These are phyloP conservation scores for Dyspetes luteomarginatus DNA, from an alignment of 2,888 invertebrate species.

Conservation along the genomic window DNA sequence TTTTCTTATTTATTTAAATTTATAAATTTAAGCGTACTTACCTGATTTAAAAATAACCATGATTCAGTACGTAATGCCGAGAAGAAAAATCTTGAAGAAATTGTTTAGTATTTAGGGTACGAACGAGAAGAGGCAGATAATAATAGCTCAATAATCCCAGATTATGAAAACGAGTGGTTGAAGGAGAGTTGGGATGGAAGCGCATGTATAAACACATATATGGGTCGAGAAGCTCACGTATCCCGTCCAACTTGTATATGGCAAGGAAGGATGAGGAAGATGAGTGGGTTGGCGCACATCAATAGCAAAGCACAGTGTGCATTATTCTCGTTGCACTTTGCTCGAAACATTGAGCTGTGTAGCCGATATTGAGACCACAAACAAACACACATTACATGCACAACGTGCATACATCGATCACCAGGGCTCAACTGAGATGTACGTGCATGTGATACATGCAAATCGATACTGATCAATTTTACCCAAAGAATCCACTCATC, in stretches of 20 bases:
- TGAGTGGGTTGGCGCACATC: constrained; percentile 23
- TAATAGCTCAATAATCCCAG: too few species aligned
- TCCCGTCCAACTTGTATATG: constrained; percentile 11
- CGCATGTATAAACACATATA: background rate
- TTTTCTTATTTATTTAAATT: too few species aligned
- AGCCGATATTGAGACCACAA: background rate
- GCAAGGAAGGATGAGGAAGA: constrained; percentile 1
- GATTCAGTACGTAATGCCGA: too few species aligned
- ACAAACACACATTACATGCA: background rate
- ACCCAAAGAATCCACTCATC: background rate
- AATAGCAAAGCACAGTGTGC: constrained; percentile 40
- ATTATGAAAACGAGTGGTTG: too few species aligned
- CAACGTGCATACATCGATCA: constrained; percentile 14
- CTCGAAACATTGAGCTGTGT: constrained; percentile 14
- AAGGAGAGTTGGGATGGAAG: too few species aligned
- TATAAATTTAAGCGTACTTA: too few species aligned
- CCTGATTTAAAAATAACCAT: too few species aligned
- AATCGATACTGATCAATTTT: constrained; percentile 31
- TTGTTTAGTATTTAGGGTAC: too few species aligned
- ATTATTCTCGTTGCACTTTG: constrained; percentile 53
- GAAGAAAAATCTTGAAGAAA: too few species aligned
- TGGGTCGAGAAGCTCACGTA: constrained; percentile 4
- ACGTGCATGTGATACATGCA: too few species aligned
- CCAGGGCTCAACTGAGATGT: constrained; percentile 20
- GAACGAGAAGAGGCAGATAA: too few species aligned